phyloP scores from a whole-genome alignment of 2,888 invertebrate genomes.

The Homarus gammarus region DNA sequence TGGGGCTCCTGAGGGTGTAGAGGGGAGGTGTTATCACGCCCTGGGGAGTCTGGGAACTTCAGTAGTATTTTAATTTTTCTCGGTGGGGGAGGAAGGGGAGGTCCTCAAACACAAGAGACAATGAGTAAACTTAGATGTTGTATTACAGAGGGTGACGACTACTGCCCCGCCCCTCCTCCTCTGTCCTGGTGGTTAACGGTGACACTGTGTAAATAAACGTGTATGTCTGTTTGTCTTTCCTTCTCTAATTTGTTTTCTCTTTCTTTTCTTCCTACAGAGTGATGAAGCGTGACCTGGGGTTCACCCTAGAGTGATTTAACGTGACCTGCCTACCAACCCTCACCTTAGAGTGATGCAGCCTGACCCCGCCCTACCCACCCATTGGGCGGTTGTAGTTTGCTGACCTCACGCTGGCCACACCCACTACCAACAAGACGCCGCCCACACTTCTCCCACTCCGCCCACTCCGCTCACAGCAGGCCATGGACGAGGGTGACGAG shows the following conservation, averaged over 20 bases:
- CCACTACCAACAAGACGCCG: conserved; percentile 53
- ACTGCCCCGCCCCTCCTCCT: no score
- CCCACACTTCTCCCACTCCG: conserved; percentile 63
- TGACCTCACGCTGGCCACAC: conserved; percentile 38
- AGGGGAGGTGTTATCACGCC: no score
- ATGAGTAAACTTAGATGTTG: no score
- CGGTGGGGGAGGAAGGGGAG: no score
- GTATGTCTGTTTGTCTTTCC: background rate
- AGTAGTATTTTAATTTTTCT: no score
- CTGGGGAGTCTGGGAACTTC: no score
- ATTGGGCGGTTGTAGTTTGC: background rate
- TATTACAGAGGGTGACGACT: no score
- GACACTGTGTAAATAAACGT: no score
- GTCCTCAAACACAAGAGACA: no score
- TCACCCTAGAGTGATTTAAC: background rate
- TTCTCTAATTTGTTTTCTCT: background rate
- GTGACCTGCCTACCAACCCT: background rate
- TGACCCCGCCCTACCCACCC: background rate
- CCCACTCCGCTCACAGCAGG: conserved; percentile 60
- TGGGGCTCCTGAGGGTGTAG: no score
- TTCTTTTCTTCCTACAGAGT: conserved; percentile 9
- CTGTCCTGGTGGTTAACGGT: no score
- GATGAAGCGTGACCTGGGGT: background rate
- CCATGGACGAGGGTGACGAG: conserved; percentile 71
- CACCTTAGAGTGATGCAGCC: background rate